Conservation (phyloP, 2,888 invertebrate species). For the Volucella zonaria region DNA sequence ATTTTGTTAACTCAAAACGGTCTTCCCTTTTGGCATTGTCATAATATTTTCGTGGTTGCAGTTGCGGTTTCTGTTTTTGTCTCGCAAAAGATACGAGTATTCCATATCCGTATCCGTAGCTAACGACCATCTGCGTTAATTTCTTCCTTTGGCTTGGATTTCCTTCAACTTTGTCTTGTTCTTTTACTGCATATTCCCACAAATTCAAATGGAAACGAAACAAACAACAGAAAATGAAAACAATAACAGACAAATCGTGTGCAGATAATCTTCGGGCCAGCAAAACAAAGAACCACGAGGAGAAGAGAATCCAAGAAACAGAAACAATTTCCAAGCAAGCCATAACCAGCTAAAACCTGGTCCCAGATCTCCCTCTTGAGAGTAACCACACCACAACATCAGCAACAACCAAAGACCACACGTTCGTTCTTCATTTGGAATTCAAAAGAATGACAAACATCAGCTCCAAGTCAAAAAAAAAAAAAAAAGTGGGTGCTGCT, state of each 20-base stretch:
- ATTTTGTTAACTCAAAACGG: conserved; percentile 6
- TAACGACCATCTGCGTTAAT: conserved; percentile 35
- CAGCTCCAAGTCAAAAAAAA: conserved; percentile 52
- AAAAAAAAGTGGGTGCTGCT: conserved; percentile 44
- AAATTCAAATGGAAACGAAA: conserved; percentile 5
- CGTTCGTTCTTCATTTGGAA: conserved; percentile 50
- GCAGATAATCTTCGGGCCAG: conserved; percentile 49
- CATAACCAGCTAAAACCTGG: conserved; percentile 1
- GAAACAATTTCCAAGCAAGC: conserved; percentile 24
- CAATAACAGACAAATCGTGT: conserved; percentile 63
- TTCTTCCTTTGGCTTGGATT: conserved; percentile 43
- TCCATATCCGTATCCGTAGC: too few species aligned
- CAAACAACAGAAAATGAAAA: conserved; percentile 13
- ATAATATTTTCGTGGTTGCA: conserved; percentile 14
- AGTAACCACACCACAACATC: conserved; percentile 38
- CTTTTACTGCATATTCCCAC: conserved; percentile 1
- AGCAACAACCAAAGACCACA: conserved; percentile 36
- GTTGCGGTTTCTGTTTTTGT: conserved; percentile 25
- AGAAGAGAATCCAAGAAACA: conserved; percentile 15
- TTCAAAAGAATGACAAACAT: conserved; percentile 69
- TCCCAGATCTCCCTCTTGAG: conserved; percentile 9
- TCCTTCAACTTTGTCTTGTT: background rate
- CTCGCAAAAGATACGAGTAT: conserved; percentile 2
- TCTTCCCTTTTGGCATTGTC: background rate
- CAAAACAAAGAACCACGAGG: conserved; percentile 24